Percentiles rank a stretch among this genome's conserved stretches.
phyloP scores from a whole-genome alignment of 2,113 vertebrate genomes.

The Sebastes fasciatus region DNA sequence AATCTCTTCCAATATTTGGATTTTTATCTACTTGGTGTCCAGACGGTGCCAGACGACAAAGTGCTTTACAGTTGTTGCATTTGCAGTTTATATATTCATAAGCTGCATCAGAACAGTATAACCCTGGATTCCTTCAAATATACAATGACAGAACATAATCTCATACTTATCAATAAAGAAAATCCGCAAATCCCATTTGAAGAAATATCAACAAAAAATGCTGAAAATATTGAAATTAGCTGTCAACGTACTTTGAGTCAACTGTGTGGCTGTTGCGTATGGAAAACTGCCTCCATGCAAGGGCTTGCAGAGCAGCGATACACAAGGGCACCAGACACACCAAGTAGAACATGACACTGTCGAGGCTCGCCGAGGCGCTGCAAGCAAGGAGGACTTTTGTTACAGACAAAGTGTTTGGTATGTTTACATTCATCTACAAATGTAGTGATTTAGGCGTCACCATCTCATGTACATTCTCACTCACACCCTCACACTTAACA shows the following conservation, averaged over 20 bases:
- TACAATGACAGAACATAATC: not conserved
- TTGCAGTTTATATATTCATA: too few relatives aligned
- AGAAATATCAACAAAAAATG: not conserved
- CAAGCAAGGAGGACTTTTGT: conserved; percentile 18
- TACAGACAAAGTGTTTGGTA: not conserved
- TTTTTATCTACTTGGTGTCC: too few relatives aligned
- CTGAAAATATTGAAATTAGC: conserved; percentile 35
- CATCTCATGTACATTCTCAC: not conserved
- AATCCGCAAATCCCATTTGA: not conserved
- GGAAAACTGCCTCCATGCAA: conserved; percentile 90
- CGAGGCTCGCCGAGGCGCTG: conserved; percentile 85
- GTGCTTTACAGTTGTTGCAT: too few relatives aligned
- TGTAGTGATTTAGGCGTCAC: too few relatives aligned
- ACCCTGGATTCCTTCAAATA: not conserved
- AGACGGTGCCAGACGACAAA: too few relatives aligned
- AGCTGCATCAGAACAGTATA: not conserved
- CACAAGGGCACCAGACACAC: conserved; percentile 89
- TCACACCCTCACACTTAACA: too few relatives aligned
- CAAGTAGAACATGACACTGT: conserved; percentile 89
- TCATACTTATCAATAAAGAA: not conserved
- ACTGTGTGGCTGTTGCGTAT: conserved; percentile 87
- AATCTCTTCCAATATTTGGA: too few relatives aligned
- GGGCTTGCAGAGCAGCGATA: conserved; percentile 84
- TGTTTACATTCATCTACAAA: not conserved
- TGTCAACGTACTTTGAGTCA: conserved; percentile 73